Evolutionary conservation across 2,113 vertebrate genomes (phyloP).

Genomic region (Chroicocephalus ridibundus): DNA sequence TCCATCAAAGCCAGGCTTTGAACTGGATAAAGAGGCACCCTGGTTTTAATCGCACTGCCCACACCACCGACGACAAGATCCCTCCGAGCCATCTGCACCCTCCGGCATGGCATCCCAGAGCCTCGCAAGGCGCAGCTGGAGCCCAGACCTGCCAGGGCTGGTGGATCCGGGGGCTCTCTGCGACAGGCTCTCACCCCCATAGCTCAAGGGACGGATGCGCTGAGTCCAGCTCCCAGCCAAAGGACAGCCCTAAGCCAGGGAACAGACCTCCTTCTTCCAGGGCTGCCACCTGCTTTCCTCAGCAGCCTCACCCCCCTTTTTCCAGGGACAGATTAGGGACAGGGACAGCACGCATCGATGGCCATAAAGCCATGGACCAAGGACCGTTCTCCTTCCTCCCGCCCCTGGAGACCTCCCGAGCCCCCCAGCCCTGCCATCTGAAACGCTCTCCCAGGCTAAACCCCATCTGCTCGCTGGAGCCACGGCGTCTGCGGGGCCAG

Average conservation of each 20-base stretch:
- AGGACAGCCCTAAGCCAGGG: not conserved
- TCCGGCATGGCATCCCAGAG: not conserved
- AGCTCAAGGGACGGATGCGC: not conserved
- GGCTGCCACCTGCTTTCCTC: not conserved
- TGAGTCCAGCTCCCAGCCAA: not conserved
- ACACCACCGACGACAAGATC: accelerated
- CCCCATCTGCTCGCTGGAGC: constrained; percentile 31
- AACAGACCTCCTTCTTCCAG: not conserved
- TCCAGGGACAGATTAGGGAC: not conserved
- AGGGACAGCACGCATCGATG: accelerated
- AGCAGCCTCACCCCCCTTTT: not conserved
- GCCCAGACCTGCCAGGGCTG: not conserved
- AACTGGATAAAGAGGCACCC: not conserved
- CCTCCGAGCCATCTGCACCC: not conserved
- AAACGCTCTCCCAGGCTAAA: not conserved
- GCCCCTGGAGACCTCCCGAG: not conserved
- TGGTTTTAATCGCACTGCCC: not conserved
- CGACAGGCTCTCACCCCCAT: not conserved
- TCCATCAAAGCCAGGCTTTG: not conserved
- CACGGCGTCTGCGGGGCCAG: not conserved
- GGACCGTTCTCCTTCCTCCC: not conserved
- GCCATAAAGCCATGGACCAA: not conserved
- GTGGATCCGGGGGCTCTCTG: accelerated
- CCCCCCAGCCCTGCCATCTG: not conserved
- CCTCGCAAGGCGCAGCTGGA: not conserved